These are phyloP conservation scores for Hoplodrina ambigua DNA, from an alignment of 2,888 invertebrate genomes.

Conservation along the genomic window DNA sequence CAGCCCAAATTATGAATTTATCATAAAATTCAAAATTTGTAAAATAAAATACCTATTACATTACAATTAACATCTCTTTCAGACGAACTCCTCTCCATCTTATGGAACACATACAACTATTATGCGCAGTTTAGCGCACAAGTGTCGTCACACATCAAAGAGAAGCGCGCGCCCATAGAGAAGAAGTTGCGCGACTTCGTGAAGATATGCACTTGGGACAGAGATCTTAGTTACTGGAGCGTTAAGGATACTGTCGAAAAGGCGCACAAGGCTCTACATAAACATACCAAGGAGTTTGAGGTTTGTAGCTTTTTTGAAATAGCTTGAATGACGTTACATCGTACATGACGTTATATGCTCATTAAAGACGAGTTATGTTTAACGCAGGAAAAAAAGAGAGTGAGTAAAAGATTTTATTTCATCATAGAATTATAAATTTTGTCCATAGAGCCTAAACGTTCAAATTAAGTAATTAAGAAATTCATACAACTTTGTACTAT, in stretches of 20 bases:
- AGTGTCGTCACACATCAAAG: slow-evolving; percentile 92
- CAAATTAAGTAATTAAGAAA: no score
- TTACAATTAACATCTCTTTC: slow-evolving; percentile 10
- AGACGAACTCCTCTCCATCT: slow-evolving; percentile 91
- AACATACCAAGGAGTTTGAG: slow-evolving; percentile 96
- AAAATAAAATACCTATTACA: no score
- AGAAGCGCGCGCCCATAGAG: slow-evolving; percentile 95
- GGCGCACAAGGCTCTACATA: slow-evolving; percentile 96
- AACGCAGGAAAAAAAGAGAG: no score
- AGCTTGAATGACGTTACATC: background rate
- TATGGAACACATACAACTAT: slow-evolving; percentile 96
- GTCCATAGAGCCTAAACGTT: no score
- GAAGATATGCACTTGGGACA: slow-evolving; percentile 98
- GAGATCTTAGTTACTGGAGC: slow-evolving; percentile 98
- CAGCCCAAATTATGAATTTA: no score
- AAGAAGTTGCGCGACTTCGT: slow-evolving; percentile 98
- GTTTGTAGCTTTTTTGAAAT: slow-evolving; percentile 69
- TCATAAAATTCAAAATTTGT: no score
- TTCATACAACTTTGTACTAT: background rate
- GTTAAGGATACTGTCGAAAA: slow-evolving; percentile 97
- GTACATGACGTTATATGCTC: background rate
- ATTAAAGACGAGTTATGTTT: no score
- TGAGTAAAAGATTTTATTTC: no score
- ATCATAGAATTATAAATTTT: no score
- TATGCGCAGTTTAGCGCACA: slow-evolving; percentile 94